A percentile compares a stretch with the other conserved stretches of the same genome.
Conservation (phyloP, 2,888 invertebrate genomes). For the Platycheirus rosarum region DNA sequence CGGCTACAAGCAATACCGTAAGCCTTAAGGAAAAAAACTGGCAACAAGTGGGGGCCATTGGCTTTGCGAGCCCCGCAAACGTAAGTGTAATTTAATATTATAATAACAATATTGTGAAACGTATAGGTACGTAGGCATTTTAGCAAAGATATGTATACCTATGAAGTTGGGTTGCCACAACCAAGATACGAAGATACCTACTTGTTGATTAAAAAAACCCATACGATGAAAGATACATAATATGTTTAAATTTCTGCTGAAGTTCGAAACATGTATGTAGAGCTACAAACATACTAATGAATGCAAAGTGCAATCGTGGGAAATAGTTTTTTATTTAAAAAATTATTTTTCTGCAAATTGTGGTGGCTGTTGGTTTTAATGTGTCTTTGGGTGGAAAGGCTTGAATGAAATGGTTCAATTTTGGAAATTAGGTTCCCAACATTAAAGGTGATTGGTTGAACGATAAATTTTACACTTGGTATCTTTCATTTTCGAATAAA, state of each 20-base stretch:
- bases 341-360: too few relatives aligned
- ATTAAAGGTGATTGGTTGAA: neutral
- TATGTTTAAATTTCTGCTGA: conserved; percentile 30
- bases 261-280: conserved; percentile 8
- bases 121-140: conserved; percentile 4
- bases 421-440: neutral
- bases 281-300: neutral
- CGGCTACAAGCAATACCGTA: conserved; percentile 22
- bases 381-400: conserved; percentile 15
- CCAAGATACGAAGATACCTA: too few relatives aligned
- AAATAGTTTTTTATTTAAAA: neutral
- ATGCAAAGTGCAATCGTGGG: too few relatives aligned
- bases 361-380: too few relatives aligned
- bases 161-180: too few relatives aligned
- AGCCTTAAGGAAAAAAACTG: conserved; percentile 23
- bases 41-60: conserved; percentile 50
- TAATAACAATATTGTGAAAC: conserved; percentile 26
- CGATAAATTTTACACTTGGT: neutral
- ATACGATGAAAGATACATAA: conserved; percentile 1
- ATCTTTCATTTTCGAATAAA: neutral
- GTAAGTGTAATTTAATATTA: conserved; percentile 67
- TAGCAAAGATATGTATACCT: too few relatives aligned
- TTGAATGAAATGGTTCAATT: neutral
- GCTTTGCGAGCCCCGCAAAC: conserved; percentile 52
- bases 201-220: neutral